Evolutionary conservation across 2,797 vertebrate species (phyloP).

Genomic region (Cichlasoma orientale): DNA sequence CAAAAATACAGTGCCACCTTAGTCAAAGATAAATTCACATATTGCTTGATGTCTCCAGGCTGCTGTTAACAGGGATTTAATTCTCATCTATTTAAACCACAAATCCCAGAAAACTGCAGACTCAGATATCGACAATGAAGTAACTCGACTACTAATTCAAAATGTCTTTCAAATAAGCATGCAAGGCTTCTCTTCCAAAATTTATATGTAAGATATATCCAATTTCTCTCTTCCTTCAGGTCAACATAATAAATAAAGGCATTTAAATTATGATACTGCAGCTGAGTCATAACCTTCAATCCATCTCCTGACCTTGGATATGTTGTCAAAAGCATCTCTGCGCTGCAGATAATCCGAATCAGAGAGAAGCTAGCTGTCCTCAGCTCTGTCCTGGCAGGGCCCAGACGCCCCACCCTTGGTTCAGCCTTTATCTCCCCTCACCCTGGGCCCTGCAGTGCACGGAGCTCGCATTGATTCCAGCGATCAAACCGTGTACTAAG

Average conservation of each 20-base stretch:
- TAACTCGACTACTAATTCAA: neutral
- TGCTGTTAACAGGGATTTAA: neutral
- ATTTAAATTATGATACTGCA: neutral
- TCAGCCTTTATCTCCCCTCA: conserved; percentile 78
- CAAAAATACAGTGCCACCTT: neutral
- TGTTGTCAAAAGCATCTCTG: conserved; percentile 41
- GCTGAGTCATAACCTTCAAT: conserved; percentile 18
- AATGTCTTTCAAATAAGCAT: neutral
- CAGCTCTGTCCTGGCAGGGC: conserved; percentile 11
- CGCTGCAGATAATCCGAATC: conserved; percentile 42
- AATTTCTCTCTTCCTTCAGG: neutral
- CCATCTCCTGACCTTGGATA: conserved; percentile 54
- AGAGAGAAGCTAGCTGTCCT: conserved; percentile 27
- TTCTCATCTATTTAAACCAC: neutral
- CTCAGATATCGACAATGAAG: neutral
- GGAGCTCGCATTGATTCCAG: conserved; percentile 80
- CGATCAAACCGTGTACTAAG: conserved; percentile 83
- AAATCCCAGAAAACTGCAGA: neutral
- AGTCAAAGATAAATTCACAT: neutral
- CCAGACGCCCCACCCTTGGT: conserved; percentile 71
- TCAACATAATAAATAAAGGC: neutral
- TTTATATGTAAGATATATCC: neutral
- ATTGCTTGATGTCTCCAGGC: neutral
- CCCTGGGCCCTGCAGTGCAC: conserved; percentile 69
- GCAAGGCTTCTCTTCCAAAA: neutral